Percentiles rank a stretch among this genome's conserved stretches.
Evolutionary conservation across 1,140 invertebrate genomes (phyloP).

Genomic region (Oncopodura yosiiana): DNA sequence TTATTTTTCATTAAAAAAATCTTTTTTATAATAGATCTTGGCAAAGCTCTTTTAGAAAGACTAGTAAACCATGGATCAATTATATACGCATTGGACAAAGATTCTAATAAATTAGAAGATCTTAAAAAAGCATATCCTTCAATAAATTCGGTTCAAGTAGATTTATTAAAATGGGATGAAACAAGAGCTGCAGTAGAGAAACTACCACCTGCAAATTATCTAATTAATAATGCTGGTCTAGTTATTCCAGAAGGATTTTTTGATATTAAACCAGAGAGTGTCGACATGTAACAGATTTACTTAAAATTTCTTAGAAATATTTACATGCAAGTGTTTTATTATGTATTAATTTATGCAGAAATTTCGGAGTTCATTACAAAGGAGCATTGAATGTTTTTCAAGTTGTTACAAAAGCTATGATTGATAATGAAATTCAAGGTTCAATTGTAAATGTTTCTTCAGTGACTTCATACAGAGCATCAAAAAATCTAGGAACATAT

Average conservation of each 20-base stretch:
- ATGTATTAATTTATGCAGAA: too few relatives aligned
- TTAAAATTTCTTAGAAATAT: too few relatives aligned
- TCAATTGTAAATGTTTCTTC: constrained; percentile 80
- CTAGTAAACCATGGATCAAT: constrained; percentile 39
- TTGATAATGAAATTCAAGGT: constrained; percentile 58
- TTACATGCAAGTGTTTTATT: too few relatives aligned
- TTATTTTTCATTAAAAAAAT: too few relatives aligned
- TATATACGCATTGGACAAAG: constrained; percentile 41
- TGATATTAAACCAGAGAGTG: constrained; percentile 27
- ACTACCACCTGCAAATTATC: constrained; percentile 20
- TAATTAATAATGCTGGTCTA: constrained; percentile 35
- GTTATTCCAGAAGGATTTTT: constrained; percentile 20
- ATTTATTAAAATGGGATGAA: constrained; percentile 31
- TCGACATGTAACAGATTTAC: constrained; percentile 32
- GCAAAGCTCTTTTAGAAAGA: constrained; percentile 37
- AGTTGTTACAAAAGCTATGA: constrained; percentile 56
- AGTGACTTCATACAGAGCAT: too few relatives aligned
- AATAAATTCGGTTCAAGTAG: constrained; percentile 24
- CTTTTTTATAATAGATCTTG: constrained; percentile 38
- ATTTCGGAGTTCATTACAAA: constrained; percentile 38
- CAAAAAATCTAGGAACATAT: too few relatives aligned
- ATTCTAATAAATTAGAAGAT: constrained; percentile 38
- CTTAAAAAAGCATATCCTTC: constrained; percentile 37
- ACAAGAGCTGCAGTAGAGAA: constrained; percentile 28
- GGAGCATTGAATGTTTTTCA: constrained; percentile 9